These are phyloP conservation scores for Silvanus unidentatus DNA, from an alignment of 2,888 invertebrate genomes.

Conservation along the genomic window DNA sequence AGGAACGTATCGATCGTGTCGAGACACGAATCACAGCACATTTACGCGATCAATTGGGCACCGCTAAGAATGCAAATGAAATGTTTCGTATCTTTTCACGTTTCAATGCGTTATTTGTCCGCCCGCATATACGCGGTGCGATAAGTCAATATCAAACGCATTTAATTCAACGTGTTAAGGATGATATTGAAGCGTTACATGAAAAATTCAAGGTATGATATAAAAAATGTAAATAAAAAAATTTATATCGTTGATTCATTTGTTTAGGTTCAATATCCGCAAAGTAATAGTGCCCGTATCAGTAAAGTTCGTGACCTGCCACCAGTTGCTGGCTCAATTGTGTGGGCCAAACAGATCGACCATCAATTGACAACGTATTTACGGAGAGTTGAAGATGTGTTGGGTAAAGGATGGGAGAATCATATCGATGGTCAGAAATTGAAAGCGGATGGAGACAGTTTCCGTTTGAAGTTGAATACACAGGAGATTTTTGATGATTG, in stretches of 20 bases:
- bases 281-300: conserved; percentile 88
- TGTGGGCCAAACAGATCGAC: conserved; percentile 99
- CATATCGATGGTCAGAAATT: conserved; percentile 97
- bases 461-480: conserved; percentile 91
- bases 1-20: conserved; percentile 96
- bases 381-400: conserved; percentile 94
- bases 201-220: conserved; percentile 87
- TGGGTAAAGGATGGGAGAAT: conserved; percentile 97
- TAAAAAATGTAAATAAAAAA: conserved; percentile 5
- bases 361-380: conserved; percentile 94
- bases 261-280: conserved; percentile 82
- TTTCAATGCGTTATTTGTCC: conserved; percentile 97
- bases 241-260: conserved; percentile 13
- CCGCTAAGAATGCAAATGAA: conserved; percentile 98
- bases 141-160: conserved; percentile 99
- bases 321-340: conserved; percentile 95
- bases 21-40: conserved; percentile 97
- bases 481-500: conserved; percentile 98
- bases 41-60: conserved; percentile 93
- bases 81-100: conserved; percentile 99
- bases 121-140: conserved; percentile 97
- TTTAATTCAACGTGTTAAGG: conserved; percentile 96
- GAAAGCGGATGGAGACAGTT: conserved; percentile 97
- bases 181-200: conserved; percentile 95
- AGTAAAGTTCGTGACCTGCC: conserved; percentile 91